Conservation (phyloP, 1,140 invertebrate genomes). For the Tribolium castaneum region DNA sequence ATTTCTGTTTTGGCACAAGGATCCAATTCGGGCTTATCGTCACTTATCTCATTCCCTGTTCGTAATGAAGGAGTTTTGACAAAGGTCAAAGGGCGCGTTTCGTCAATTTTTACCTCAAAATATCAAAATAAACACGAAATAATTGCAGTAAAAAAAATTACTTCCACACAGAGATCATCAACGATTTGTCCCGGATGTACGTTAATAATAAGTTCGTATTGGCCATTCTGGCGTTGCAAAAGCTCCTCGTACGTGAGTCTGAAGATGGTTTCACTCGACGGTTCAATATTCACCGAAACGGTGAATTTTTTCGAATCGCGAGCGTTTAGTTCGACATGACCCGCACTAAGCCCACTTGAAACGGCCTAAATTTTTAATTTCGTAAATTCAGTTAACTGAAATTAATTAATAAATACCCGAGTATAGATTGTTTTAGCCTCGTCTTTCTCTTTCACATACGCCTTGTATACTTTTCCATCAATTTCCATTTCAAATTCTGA, state of each 20-base stretch:
- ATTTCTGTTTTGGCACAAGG: conserved; percentile 53
- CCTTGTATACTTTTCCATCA: conserved; percentile 67
- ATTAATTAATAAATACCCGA: conserved; percentile 55
- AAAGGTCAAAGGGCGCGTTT: conserved; percentile 66
- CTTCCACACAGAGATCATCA: conserved; percentile 66
- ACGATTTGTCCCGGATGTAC: conserved; percentile 69
- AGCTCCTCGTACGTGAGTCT: conserved; percentile 75
- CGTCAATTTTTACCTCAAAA: conserved; percentile 66
- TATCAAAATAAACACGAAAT: too few relatives aligned
- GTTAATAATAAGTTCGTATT: conserved; percentile 73
- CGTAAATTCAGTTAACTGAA: conserved; percentile 48
- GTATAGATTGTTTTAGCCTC: conserved; percentile 73
- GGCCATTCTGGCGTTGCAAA: conserved; percentile 67
- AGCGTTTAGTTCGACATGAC: conserved; percentile 68
- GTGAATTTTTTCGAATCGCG: conserved; percentile 74
- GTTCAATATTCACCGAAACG: conserved; percentile 71
- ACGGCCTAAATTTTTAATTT: conserved; percentile 64
- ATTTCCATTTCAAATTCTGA: conserved; percentile 72
- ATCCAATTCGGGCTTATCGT: conserved; percentile 52
- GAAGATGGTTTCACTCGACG: conserved; percentile 68
- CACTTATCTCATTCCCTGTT: conserved; percentile 3
- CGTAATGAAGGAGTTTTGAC: conserved; percentile 67
- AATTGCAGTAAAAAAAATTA: neutral
- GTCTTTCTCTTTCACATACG: conserved; percentile 70
- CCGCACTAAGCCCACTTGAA: conserved; percentile 69